A percentile compares a stretch with the other conserved stretches of the same genome.
These are phyloP conservation scores for Nemoura dubitans DNA, from an alignment of 2,888 invertebrate genomes.

Conservation along the genomic window DNA sequence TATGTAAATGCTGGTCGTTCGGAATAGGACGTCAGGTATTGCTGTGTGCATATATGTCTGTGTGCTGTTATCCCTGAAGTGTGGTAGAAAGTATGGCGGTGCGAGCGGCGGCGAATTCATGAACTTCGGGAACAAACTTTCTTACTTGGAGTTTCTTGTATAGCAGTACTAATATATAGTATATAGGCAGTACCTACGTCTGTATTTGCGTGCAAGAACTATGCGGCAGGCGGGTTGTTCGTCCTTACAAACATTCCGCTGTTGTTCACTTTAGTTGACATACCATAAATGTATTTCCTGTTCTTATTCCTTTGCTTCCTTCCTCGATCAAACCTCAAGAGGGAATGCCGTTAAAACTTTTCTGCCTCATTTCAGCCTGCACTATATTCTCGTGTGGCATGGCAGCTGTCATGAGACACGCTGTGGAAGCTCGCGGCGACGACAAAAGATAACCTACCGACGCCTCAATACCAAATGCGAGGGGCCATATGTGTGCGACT, in stretches of 20 bases:
- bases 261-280: slow-evolving; percentile 27
- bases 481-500: not conserved
- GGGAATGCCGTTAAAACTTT: slow-evolving; percentile 35
- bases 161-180: not conserved
- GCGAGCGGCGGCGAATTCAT: not conserved
- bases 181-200: not conserved
- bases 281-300: slow-evolving; percentile 41
- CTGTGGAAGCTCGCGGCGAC: not conserved
- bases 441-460: not conserved
- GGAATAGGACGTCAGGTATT: slow-evolving; percentile 30
- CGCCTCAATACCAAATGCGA: not conserved
- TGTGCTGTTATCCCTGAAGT: slow-evolving; percentile 27
- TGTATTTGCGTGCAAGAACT: slow-evolving; percentile 1
- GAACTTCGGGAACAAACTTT: slow-evolving; percentile 26
- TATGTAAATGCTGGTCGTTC: slow-evolving; percentile 41
- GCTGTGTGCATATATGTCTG: not conserved
- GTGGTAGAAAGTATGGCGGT: slow-evolving; percentile 24
- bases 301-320: slow-evolving; percentile 28
- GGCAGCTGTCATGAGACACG: slow-evolving; percentile 31
- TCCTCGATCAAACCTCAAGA: slow-evolving; percentile 41
- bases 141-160: slow-evolving; percentile 26
- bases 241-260: not conserved
- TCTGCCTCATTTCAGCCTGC: slow-evolving; percentile 15
- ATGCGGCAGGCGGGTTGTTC: slow-evolving; percentile 20
- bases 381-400: not conserved